Conservation (phyloP, 2,797 vertebrate species). For the Pseudopleuronectes americanus region DNA sequence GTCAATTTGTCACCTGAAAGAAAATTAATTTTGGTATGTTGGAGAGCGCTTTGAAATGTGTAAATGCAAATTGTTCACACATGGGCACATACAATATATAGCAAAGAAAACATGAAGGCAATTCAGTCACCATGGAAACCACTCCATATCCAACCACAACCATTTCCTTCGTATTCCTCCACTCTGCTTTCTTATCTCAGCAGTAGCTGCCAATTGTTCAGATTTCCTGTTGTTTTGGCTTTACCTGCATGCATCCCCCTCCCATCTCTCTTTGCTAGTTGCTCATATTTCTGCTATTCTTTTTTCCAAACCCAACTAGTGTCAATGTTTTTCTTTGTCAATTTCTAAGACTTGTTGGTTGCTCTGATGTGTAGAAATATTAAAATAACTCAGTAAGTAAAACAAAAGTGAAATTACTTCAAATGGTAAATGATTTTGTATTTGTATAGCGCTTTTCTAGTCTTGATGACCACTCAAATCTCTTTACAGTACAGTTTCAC, state of each 20-base stretch:
- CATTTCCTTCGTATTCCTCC: conserved; percentile 47
- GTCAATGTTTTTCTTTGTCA: neutral
- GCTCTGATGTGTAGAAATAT: too few species aligned
- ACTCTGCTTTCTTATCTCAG: conserved; percentile 55
- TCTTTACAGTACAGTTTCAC: too few species aligned
- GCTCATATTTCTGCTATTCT: conserved; percentile 16
- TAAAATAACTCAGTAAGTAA: too few species aligned
- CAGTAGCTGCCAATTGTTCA: conserved; percentile 51
- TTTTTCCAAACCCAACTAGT: neutral
- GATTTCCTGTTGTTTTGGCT: conserved; percentile 36
- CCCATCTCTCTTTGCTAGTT: neutral
- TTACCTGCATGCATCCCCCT: conserved; percentile 10
- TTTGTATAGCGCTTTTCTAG: too few species aligned
- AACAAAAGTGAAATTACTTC: too few species aligned
- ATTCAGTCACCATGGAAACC: conserved; percentile 76
- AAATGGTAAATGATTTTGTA: too few species aligned
- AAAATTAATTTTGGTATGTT: neutral
- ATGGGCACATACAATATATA: conserved; percentile 21
- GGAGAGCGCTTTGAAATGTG: conserved; percentile 26
- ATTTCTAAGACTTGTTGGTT: conserved; percentile 5
- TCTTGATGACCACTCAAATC: too few species aligned
- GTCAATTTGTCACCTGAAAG: conserved; percentile 22
- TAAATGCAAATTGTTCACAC: conserved; percentile 32
- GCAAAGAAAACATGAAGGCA: conserved; percentile 53
- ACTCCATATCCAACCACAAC: conserved; percentile 51